These are phyloP conservation scores for Bos indicus DNA, from an alignment of 2,113 vertebrate species.

Conservation along the genomic window DNA sequence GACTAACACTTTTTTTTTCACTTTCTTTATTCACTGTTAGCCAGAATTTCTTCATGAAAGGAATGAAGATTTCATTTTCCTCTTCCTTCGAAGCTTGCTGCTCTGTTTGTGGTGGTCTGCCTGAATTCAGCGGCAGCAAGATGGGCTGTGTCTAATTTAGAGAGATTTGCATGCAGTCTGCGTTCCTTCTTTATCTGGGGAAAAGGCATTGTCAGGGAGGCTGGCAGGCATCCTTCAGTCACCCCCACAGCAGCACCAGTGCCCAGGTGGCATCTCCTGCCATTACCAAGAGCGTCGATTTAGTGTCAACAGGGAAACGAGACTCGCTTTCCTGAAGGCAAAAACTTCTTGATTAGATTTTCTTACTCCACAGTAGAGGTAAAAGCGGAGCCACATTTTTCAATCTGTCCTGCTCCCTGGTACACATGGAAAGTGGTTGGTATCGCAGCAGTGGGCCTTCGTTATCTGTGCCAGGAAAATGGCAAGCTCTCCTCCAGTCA, in stretches of 20 bases:
- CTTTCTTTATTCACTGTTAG: not conserved
- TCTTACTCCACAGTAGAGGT: conserved; percentile 7
- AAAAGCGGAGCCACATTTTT: conserved; percentile 1
- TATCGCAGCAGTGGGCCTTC: conserved; percentile 10
- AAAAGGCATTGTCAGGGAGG: conserved; percentile 62
- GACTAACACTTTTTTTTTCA: not conserved
- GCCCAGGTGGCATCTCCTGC: conserved; percentile 53
- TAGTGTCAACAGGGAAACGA: conserved; percentile 35
- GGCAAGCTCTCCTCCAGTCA: not conserved
- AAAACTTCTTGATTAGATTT: conserved; percentile 51
- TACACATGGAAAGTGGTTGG: not conserved
- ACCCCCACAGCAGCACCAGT: not conserved
- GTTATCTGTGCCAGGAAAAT: not conserved
- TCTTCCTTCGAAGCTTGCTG: not conserved
- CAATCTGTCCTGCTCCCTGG: conserved; percentile 34
- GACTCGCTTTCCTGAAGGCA: conserved; percentile 49
- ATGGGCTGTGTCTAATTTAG: conserved; percentile 67
- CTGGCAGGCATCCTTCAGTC: conserved; percentile 70
- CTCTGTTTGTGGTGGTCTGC: conserved; percentile 26
- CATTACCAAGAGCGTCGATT: conserved; percentile 40
- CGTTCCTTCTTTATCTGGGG: conserved; percentile 68
- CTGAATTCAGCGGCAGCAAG: not conserved
- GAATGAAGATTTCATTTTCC: not conserved
- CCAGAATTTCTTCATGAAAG: not conserved
- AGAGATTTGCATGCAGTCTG: conserved; percentile 77